phyloP scores from a whole-genome alignment of 2,888 invertebrate genomes.

The Lasius fuliginosus region DNA sequence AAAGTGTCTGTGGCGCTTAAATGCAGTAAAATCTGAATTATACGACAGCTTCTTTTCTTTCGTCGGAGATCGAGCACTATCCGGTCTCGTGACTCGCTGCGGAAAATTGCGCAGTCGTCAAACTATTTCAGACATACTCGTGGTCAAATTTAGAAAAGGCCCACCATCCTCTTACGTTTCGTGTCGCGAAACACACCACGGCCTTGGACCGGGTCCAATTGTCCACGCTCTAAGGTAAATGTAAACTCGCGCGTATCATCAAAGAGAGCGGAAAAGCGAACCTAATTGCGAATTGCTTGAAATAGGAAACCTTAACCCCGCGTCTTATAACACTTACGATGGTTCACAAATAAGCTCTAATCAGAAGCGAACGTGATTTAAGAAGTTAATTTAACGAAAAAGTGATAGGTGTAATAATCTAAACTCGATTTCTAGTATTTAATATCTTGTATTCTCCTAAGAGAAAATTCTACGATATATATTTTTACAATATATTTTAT shows the following conservation, averaged over 20 bases:
- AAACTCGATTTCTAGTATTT: not conserved
- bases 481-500: constrained; percentile 7
- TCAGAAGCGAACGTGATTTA: not conserved
- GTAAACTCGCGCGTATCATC: constrained; percentile 20
- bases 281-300: constrained; percentile 29
- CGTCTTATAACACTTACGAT: not conserved
- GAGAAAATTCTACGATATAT: not conserved
- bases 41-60: not conserved
- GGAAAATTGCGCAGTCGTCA: constrained; percentile 72
- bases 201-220: constrained; percentile 77
- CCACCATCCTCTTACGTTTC: constrained; percentile 55
- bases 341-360: not conserved
- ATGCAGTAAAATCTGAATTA: constrained; percentile 15
- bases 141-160: constrained; percentile 66
- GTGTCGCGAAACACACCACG: constrained; percentile 62
- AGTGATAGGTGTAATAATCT: not conserved
- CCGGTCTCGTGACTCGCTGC: constrained; percentile 48
- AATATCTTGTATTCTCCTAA: not conserved
- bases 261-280: constrained; percentile 24
- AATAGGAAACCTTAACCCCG: constrained; percentile 45
- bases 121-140: constrained; percentile 67
- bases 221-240: constrained; percentile 53
- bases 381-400: not conserved
- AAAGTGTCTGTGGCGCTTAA: not conserved
- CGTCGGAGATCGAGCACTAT: not conserved